Evolutionary conservation across 2,888 invertebrate species (phyloP).

Genomic region (Gerris lacustris): DNA sequence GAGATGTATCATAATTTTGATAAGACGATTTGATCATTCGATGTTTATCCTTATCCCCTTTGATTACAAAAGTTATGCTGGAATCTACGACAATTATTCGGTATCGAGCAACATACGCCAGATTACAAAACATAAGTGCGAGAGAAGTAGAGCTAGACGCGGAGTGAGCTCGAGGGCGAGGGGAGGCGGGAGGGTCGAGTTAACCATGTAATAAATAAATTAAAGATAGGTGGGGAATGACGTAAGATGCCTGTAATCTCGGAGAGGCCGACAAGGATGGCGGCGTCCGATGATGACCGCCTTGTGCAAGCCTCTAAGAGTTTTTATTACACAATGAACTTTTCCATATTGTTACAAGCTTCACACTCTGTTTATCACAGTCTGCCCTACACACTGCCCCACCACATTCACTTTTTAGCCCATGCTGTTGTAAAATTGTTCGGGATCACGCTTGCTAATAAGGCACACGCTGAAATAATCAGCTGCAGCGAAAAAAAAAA

Average conservation of each 20-base stretch:
- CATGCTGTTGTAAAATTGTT: neutral
- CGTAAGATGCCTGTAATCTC: neutral
- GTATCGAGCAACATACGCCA: too few relatives aligned
- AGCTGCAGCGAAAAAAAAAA: neutral
- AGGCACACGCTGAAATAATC: neutral
- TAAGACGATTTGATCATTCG: too few relatives aligned
- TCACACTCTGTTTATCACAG: conserved; percentile 26
- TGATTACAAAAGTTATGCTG: too few relatives aligned
- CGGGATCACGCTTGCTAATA: neutral
- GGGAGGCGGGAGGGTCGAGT: conserved; percentile 17
- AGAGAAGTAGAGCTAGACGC: too few relatives aligned
- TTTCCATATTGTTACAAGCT: conserved; percentile 26
- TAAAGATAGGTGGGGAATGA: neutral
- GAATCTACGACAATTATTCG: too few relatives aligned
- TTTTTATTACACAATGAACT: conserved; percentile 23
- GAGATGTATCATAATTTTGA: too few relatives aligned
- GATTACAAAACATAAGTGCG: too few relatives aligned
- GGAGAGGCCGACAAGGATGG: conserved; percentile 6
- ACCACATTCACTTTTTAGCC: conserved; percentile 9
- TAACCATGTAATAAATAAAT: neutral
- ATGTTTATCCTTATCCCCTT: too few relatives aligned
- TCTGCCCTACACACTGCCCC: conserved; percentile 10
- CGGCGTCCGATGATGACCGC: conserved; percentile 1
- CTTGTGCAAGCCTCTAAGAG: conserved; percentile 25
- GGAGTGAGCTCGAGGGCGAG: neutral